Conservation (phyloP, 2,888 invertebrate genomes). For the Leucozona laternaria region DNA sequence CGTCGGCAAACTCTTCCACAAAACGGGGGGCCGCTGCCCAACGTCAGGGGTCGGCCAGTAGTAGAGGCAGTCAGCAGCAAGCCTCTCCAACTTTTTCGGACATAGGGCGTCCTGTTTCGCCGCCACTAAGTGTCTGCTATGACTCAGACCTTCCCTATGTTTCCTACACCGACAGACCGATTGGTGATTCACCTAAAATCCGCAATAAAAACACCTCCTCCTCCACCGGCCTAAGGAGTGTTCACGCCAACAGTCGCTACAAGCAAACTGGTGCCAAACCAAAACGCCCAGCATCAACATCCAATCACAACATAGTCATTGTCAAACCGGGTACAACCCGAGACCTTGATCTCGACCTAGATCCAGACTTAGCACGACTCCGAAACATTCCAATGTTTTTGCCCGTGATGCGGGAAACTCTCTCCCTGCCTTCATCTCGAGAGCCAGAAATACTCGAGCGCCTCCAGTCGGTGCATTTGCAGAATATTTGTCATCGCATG, state of each 20-base stretch:
- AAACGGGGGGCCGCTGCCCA: conserved; percentile 77
- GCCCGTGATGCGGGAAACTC: conserved; percentile 95
- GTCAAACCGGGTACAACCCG: conserved; percentile 89
- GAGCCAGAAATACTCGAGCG: conserved; percentile 95
- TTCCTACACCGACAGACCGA: conserved; percentile 95
- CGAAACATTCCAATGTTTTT: conserved; percentile 95
- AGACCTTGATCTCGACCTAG: conserved; percentile 87
- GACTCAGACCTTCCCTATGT: conserved; percentile 96
- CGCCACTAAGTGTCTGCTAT: conserved; percentile 94
- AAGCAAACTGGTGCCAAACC: conserved; percentile 80
- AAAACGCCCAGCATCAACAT: conserved; percentile 84
- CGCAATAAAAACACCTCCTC: conserved; percentile 84
- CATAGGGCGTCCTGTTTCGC: conserved; percentile 88
- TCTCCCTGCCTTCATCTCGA: conserved; percentile 92
- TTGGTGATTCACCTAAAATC: conserved; percentile 94
- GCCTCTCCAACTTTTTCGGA: conserved; percentile 81
- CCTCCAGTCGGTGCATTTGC: conserved; percentile 86
- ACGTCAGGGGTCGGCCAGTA: conserved; percentile 73
- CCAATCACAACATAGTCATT: conserved; percentile 91
- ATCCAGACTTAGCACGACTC: conserved; percentile 85
- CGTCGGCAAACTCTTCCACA: conserved; percentile 76
- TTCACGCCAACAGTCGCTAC: conserved; percentile 79
- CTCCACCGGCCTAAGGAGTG: conserved; percentile 77
- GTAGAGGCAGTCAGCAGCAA: conserved; percentile 77
- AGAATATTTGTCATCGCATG: conserved; percentile 91